A percentile compares a stretch with the other conserved stretches of the same genome.
Conservation (phyloP, 2,888 invertebrate genomes). For the Leuctra nigra region DNA sequence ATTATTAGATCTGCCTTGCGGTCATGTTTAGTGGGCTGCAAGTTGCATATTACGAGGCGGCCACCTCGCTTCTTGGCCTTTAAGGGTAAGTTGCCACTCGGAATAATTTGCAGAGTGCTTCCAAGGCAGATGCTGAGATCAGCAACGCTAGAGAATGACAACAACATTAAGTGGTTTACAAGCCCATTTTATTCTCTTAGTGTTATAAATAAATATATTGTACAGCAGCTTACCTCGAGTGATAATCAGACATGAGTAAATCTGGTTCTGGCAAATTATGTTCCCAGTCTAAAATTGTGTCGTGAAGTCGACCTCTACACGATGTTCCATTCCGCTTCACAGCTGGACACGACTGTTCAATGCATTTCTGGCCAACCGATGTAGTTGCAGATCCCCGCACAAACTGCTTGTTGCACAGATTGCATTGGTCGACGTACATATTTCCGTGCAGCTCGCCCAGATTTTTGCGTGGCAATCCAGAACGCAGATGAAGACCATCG, state of each 20-base stretch:
- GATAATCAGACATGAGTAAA: slow-evolving; percentile 73
- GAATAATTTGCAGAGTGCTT: slow-evolving; percentile 96
- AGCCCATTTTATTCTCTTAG: too few relatives aligned
- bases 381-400: slow-evolving; percentile 66
- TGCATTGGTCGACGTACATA: slow-evolving; percentile 94
- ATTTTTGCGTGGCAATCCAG: slow-evolving; percentile 72
- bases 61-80: slow-evolving; percentile 79
- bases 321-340: slow-evolving; percentile 53
- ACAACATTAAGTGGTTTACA: too few relatives aligned
- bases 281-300: slow-evolving; percentile 97
- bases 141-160: slow-evolving; percentile 71
- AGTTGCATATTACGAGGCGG: slow-evolving; percentile 86
- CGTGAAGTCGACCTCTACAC: slow-evolving; percentile 83
- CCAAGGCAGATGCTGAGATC: slow-evolving; percentile 93
- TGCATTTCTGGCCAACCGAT: slow-evolving; percentile 71
- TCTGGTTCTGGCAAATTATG: slow-evolving; percentile 85
- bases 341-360: slow-evolving; percentile 59
- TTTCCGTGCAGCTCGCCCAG: slow-evolving; percentile 96
- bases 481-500: slow-evolving; percentile 91
- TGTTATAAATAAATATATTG: neutral
- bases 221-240: slow-evolving; percentile 60
- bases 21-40: slow-evolving; percentile 97
- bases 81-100: slow-evolving; percentile 90
- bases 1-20: slow-evolving; percentile 86
- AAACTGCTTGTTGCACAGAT: slow-evolving; percentile 83